Percentiles rank a stretch among this genome's conserved stretches.
These are phyloP conservation scores for Gnatocerus cornutus DNA, from an alignment of 2,888 invertebrate genomes.

Conservation along the genomic window DNA sequence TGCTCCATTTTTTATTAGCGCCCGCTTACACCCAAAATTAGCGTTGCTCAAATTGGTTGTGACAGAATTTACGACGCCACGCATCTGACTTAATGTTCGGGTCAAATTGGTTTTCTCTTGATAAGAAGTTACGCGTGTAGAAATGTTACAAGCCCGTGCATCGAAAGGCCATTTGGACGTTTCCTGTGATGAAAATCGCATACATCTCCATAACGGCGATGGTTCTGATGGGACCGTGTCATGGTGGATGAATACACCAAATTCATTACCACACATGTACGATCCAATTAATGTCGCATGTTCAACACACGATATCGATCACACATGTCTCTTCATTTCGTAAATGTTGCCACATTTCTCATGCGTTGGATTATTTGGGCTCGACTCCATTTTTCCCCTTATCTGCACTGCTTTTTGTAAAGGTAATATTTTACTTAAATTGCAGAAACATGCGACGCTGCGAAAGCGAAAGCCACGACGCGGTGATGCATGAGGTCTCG, in stretches of 20 bases:
- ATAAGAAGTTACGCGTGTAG: too few relatives aligned
- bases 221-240: constrained; percentile 16
- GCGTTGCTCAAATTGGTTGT: too few relatives aligned
- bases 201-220: constrained; percentile 8
- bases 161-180: neutral
- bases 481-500: constrained; percentile 29
- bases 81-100: too few relatives aligned
- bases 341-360: neutral
- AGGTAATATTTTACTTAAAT: constrained; percentile 28
- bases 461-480: constrained; percentile 32
- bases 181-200: constrained; percentile 25
- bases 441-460: constrained; percentile 28
- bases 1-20: too few relatives aligned
- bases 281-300: neutral
- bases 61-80: too few relatives aligned
- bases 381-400: constrained; percentile 9
- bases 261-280: constrained; percentile 12
- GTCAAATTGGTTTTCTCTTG: too few relatives aligned
- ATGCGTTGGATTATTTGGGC: neutral
- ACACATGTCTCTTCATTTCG: neutral
- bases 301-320: constrained; percentile 1
- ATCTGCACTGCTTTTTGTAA: constrained; percentile 24
- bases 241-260: constrained; percentile 5
- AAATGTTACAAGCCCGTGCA: too few relatives aligned
- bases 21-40: too few relatives aligned